Evolutionary conservation across 2,113 vertebrate species (phyloP).

Genomic region (Archilochus colubris): DNA sequence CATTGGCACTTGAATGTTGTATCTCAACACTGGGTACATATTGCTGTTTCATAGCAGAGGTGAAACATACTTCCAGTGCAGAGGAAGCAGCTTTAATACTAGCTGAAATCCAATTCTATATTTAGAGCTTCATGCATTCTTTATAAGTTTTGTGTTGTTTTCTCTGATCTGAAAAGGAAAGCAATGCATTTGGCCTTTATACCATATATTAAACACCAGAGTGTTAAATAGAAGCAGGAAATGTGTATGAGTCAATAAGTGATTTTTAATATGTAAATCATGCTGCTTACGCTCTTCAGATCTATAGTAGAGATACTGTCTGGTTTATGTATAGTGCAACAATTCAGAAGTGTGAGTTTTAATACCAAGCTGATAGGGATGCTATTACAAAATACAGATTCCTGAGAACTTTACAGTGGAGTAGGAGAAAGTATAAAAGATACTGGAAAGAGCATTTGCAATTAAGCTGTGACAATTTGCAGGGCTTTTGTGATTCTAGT

Average conservation of each 20-base stretch:
- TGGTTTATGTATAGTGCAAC: neutral
- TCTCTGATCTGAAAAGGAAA: conserved; percentile 41
- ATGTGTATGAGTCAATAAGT: conserved; percentile 3
- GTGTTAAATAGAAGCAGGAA: conserved; percentile 40
- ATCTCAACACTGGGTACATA: accelerated
- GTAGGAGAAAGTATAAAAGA: conserved; percentile 1
- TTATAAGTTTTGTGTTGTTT: conserved; percentile 41
- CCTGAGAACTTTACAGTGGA: neutral
- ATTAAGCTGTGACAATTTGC: neutral
- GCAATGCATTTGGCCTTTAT: conserved; percentile 17
- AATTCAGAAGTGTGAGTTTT: conserved; percentile 16
- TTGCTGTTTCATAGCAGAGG: neutral
- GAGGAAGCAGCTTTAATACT: neutral
- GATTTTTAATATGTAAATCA: conserved; percentile 52
- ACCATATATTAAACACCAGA: conserved; percentile 20
- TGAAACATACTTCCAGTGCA: neutral
- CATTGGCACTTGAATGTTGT: neutral
- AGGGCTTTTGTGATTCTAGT: neutral
- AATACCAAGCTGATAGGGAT: neutral
- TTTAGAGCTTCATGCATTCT: conserved; percentile 45
- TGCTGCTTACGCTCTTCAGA: neutral
- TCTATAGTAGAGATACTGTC: neutral
- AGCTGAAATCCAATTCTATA: conserved; percentile 36
- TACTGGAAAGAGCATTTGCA: neutral
- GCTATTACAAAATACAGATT: neutral